A percentile compares a stretch with the other conserved stretches of the same genome.
Evolutionary conservation across 1,140 invertebrate species (phyloP).

Genomic region (Druon quercuslanigerum): DNA sequence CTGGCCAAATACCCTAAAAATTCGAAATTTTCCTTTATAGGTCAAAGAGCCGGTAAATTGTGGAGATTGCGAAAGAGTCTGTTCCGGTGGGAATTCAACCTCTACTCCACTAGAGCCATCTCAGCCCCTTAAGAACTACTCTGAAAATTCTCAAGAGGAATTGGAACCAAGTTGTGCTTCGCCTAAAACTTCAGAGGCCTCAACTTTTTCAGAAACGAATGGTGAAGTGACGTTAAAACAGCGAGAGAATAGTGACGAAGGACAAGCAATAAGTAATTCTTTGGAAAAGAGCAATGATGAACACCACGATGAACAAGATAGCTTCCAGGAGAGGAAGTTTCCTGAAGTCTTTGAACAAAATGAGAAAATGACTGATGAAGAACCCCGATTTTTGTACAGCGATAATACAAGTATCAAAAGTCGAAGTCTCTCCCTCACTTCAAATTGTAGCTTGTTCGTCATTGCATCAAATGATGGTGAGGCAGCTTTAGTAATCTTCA

Average conservation of each 20-base stretch:
- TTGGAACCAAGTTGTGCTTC: conserved; percentile 6
- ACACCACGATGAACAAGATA: conserved; percentile 16
- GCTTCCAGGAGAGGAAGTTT: conserved; percentile 31
- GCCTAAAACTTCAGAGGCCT: conserved; percentile 17
- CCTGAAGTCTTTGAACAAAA: conserved; percentile 46
- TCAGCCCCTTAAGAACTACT: not conserved
- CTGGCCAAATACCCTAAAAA: too few relatives aligned
- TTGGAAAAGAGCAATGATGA: not conserved
- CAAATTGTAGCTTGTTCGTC: conserved; percentile 69
- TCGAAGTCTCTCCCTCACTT: conserved; percentile 71
- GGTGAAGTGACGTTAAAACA: conserved; percentile 16
- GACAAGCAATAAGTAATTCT: not conserved
- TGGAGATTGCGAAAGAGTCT: conserved; percentile 71
- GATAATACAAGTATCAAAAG: conserved; percentile 67
- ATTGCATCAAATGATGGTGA: conserved; percentile 53
- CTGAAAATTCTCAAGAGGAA: not conserved
- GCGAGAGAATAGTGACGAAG: not conserved
- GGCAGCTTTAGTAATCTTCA: not conserved
- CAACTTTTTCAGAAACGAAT: conserved; percentile 12
- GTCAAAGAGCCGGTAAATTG: conserved; percentile 69
- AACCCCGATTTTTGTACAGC: conserved; percentile 48
- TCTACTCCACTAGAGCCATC: not conserved
- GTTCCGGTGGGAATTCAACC: conserved; percentile 60
- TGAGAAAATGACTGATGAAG: conserved; percentile 53
- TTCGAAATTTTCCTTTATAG: not conserved